Evolutionary conservation across 2,113 vertebrate species (phyloP), one percentile per base, ranked within the genome.

Genomic region (Hiodon alosoides): DNA sequence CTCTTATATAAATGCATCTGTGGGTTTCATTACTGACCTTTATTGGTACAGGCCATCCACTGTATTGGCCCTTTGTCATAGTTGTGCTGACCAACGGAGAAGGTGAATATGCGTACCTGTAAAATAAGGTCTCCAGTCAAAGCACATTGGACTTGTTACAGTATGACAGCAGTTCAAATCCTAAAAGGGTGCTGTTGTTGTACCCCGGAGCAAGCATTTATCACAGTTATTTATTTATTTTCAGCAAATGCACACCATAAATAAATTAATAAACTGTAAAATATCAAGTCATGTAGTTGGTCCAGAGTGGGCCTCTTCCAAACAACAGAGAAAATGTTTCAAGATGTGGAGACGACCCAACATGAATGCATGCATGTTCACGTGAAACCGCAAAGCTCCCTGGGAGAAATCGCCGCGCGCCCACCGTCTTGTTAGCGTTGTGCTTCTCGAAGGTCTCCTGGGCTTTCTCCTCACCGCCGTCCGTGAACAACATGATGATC

Each of bases 401-500:
- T 52, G 31, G n/a, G 5, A 3, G 60, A 7, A 50, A 10, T 31
- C 57, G 1, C 7, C 13, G 5, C 11, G 4, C 4, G 82, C 91
- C 89, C 84, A 98, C 97, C 83, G 90, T 94, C 89, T 94, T 94
- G 62, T 95, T 91, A 31, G 90, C 88, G 59, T 99, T 98, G 68
- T 96, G 95, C 79, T 91, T 91, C 10, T 91, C 51, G 85, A 99
- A 98, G 85, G 98, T 96, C 86, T 96, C 95, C 78, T 97, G 92
- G 0, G 96, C 97, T 81, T 89, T 90, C 81, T 99, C 97, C 83
- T 99, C 97, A 72, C 97, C 97, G 72, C 96, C 97, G 48, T 99
- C 97, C 9, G 97, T 99, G 86, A 99, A 99, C 50, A 99, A 86
- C 97, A 99, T 99, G 78, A 99, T 99, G 77, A 99, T 98, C 88